Evolutionary conservation across 1,140 invertebrate genomes (phyloP), one percentile per base, ranked within the genome.

Genomic region (Drosophila nannoptera): DNA sequence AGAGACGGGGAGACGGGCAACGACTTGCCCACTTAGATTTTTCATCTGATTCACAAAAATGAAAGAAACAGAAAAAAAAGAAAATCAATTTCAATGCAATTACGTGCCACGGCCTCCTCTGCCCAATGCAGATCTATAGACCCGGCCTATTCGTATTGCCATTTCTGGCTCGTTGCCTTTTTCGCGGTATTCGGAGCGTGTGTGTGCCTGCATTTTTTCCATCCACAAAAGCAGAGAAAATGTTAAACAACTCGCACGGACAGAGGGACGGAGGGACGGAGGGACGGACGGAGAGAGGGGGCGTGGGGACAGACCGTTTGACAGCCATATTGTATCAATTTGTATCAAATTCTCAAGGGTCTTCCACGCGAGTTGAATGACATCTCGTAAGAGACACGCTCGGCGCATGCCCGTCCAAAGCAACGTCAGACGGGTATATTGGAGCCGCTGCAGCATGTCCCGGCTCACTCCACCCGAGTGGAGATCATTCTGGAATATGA

Each of bases 81-180:
- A 11, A 50, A 64, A 81, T 70, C 78, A 68, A 82, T 82, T 78
- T 75, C 61, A 71, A 72, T 67, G 77, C 78, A 78, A 73, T 75
- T 69, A 58, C 80, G 59, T 53, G 60, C 83, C 66, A 22, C 52
- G 75, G 78, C 66, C 58, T 42, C 67, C 52, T 14, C 14, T n/a
- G 52, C 67, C 60, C 55, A 71, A 73, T 84, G 75, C 73, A 78
- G 78, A 75, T 82, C 78, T 75, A 75, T 59, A 22, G 22, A 22
- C 22, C 67, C 68, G 68, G 72, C 78, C 78, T 78, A 75, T 59
- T 69, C 68, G 64, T 43, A 65, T 80, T 73, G 63, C 80, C 80
- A 76, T 84, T 76, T 84, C 43, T 64, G 78, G 56, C 62, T 74
- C 81, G 74, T 81, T 72, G 76, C 80, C 80, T 80, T 84, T 68